Percentiles rank a stretch among this genome's conserved stretches.
Conservation (phyloP, 2,113 vertebrate species). For the Sebastes schlegelii region DNA sequence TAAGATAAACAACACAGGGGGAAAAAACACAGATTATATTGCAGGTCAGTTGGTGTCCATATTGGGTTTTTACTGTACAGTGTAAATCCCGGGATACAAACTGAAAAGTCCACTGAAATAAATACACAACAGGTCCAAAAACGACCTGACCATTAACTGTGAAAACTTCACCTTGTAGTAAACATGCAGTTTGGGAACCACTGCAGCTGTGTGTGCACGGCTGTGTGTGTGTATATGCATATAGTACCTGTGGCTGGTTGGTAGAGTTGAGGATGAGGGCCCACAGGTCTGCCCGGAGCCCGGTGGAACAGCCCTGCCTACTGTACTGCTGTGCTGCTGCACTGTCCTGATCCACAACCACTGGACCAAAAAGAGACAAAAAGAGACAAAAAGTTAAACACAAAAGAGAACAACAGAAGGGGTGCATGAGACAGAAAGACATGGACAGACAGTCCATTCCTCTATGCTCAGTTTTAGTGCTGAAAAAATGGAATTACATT, state of each 20-base stretch:
- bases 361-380: slow-evolving; percentile 73
- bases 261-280: slow-evolving; percentile 93
- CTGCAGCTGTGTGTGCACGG: slow-evolving; percentile 61
- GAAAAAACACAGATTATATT: slow-evolving; percentile 30
- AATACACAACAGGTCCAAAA: not conserved
- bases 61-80: not conserved
- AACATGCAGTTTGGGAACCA: slow-evolving; percentile 65
- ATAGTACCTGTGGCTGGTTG: slow-evolving; percentile 91
- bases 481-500: not conserved
- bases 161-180: not conserved
- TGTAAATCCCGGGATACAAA: not conserved
- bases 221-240: not conserved
- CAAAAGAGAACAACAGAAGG: not conserved
- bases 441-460: not conserved
- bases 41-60: not conserved
- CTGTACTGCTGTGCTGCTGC: slow-evolving; percentile 96
- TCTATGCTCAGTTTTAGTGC: not conserved
- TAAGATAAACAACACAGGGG: slow-evolving; percentile 55
- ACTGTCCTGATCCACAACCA: slow-evolving; percentile 92
- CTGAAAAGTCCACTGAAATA: not conserved
- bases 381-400: not conserved
- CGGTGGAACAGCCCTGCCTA: slow-evolving; percentile 94
- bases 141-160: not conserved
- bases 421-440: not conserved
- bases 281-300: slow-evolving; percentile 93